phyloP scores from a whole-genome alignment of 2,113 vertebrate species.

The Geococcyx californianus region DNA sequence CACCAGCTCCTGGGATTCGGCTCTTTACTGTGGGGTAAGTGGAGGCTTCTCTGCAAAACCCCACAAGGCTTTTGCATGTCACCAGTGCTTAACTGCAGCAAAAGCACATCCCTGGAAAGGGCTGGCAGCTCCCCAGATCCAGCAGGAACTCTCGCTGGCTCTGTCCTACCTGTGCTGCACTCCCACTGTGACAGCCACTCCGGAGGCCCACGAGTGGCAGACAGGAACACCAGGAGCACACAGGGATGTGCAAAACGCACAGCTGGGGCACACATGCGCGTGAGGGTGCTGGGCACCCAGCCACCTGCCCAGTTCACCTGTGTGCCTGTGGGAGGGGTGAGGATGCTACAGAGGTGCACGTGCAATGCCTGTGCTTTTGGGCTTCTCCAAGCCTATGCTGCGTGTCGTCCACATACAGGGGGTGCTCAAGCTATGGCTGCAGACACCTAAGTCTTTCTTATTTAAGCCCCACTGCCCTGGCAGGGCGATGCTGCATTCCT shows the following conservation, averaged over 20 bases:
- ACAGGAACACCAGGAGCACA: rapidly evolving
- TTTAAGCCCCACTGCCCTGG: not conserved
- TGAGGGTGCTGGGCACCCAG: not conserved
- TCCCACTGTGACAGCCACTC: not conserved
- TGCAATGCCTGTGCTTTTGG: rapidly evolving
- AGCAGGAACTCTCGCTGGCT: rapidly evolving
- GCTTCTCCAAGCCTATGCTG: not conserved
- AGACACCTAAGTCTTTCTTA: not conserved
- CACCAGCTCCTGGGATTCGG: not conserved
- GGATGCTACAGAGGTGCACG: rapidly evolving
- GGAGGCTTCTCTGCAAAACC: not conserved
- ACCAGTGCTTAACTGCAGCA: not conserved
- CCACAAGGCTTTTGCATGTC: not conserved
- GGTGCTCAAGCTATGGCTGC: not conserved
- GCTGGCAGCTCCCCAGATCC: not conserved
- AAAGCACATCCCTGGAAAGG: rapidly evolving
- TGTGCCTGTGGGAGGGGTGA: not conserved
- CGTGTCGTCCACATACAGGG: rapidly evolving
- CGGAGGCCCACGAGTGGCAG: rapidly evolving
- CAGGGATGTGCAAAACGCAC: rapidly evolving
- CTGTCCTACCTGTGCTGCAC: rapidly evolving
- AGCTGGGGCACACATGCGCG: rapidly evolving
- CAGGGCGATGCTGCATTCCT: not conserved
- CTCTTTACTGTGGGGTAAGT: rapidly evolving
- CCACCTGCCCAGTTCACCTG: rapidly evolving